phyloP scores from a whole-genome alignment of 2,888 invertebrate genomes.

The Magallana nippona region DNA sequence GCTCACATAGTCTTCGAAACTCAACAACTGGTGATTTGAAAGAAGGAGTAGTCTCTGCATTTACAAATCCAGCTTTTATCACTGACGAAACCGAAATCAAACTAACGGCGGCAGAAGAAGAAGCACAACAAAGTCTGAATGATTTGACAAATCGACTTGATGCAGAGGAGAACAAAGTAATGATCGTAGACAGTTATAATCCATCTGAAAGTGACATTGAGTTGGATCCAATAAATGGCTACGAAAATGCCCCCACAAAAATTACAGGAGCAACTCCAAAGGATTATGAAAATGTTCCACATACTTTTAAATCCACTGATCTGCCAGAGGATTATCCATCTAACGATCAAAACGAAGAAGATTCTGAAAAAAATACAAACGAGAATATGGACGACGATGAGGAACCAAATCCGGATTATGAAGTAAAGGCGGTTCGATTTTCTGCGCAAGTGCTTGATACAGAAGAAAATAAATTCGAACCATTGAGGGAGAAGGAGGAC shows the following conservation, averaged over 20 bases:
- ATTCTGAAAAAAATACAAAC: background rate
- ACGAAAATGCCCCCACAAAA: background rate
- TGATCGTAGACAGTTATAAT: background rate
- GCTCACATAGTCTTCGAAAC: slow-evolving; percentile 46
- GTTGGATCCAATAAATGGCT: background rate
- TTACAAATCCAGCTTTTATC: slow-evolving; percentile 41
- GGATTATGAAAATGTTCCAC: background rate
- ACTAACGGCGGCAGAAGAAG: slow-evolving; percentile 43
- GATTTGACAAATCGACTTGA: slow-evolving; percentile 52
- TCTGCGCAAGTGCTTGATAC: slow-evolving; percentile 56
- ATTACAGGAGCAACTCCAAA: background rate
- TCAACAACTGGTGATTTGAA: background rate
- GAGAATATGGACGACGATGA: slow-evolving; percentile 40
- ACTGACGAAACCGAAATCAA: slow-evolving; percentile 31
- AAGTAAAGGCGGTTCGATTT: slow-evolving; percentile 68
- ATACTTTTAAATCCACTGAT: slow-evolving; percentile 8
- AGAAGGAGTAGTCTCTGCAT: slow-evolving; percentile 39
- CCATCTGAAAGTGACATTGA: background rate
- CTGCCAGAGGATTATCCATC: slow-evolving; percentile 14
- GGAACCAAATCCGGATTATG: slow-evolving; percentile 69
- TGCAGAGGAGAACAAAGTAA: slow-evolving; percentile 44
- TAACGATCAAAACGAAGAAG: background rate
- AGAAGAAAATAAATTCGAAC: slow-evolving; percentile 56
- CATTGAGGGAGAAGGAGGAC: slow-evolving; percentile 49
- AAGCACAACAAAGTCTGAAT: slow-evolving; percentile 52